A percentile compares a stretch with the other conserved stretches of the same genome.
phyloP scores from a whole-genome alignment of 1,140 invertebrate genomes.

The Himalopsyche phryganea region DNA sequence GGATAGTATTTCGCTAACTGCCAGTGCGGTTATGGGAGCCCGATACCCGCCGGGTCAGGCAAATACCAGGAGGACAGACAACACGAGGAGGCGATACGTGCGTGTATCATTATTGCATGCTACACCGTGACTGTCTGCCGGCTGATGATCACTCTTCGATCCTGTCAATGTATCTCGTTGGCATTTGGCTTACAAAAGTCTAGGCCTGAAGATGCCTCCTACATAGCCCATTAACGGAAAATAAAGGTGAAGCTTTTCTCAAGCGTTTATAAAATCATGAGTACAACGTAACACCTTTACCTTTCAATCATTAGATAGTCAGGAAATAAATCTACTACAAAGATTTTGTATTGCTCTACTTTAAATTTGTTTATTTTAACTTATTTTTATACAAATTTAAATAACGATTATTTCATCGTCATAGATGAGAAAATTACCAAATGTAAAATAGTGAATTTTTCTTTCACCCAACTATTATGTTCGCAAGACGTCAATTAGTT shows the following conservation, averaged over 20 bases:
- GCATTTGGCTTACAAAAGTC: constrained; percentile 9
- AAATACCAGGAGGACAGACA: constrained; percentile 28
- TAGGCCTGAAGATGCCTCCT: constrained; percentile 3
- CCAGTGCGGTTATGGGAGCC: constrained; percentile 25
- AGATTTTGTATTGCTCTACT: too few species aligned
- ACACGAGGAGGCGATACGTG: constrained; percentile 15
- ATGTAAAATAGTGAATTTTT: too few species aligned
- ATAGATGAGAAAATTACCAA: too few species aligned
- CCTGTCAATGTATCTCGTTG: constrained; percentile 9
- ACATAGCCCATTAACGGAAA: constrained; percentile 1
- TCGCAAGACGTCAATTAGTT: too few species aligned
- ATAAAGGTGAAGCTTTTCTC: constrained; percentile 16
- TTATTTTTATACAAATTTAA: too few species aligned
- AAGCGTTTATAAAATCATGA: too few species aligned
- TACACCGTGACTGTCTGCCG: constrained; percentile 8
- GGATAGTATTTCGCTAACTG: constrained; percentile 29
- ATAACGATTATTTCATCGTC: too few species aligned
- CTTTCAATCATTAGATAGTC: too few species aligned
- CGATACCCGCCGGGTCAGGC: constrained; percentile 11
- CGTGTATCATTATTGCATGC: constrained; percentile 6
- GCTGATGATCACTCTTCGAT: constrained; percentile 8
- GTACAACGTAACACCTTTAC: too few species aligned
- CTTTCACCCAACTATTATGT: too few species aligned
- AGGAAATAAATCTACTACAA: too few species aligned
- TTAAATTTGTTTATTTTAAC: too few species aligned